A percentile compares a stretch with the other conserved stretches of the same genome.
phyloP scores from a whole-genome alignment of 1,140 invertebrate genomes.

The Scaptomyza hsui region DNA sequence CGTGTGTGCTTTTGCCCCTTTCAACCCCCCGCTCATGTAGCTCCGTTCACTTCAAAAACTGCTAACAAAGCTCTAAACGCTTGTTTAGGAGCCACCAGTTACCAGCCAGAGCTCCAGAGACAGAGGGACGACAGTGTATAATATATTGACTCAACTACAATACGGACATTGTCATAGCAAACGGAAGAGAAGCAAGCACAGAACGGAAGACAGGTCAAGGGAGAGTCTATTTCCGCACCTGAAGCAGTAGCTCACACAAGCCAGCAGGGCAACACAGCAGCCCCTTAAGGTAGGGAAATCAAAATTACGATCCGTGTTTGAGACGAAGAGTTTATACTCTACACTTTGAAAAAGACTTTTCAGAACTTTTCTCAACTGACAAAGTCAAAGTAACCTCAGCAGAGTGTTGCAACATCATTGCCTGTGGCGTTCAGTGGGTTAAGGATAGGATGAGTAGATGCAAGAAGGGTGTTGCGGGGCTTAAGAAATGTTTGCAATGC shows the following conservation, averaged over 20 bases:
- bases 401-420: neutral
- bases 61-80: constrained; percentile 79
- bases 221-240: constrained; percentile 78
- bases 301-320: neutral
- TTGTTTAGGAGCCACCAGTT: constrained; percentile 53
- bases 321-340: constrained; percentile 13
- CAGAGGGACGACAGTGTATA: constrained; percentile 72
- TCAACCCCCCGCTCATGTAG: neutral
- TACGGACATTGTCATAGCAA: constrained; percentile 77
- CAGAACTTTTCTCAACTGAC: neutral
- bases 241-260: constrained; percentile 51
- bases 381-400: neutral
- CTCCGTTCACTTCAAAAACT: constrained; percentile 66
- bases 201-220: constrained; percentile 71
- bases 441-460: neutral
- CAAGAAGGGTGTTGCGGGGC: neutral
- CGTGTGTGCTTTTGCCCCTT: too few species aligned
- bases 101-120: constrained; percentile 12
- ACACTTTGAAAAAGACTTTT: neutral
- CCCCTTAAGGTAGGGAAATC: constrained; percentile 20
- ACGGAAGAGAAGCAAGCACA: constrained; percentile 53
- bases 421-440: neutral
- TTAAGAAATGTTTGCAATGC: constrained; percentile 71
- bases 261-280: constrained; percentile 39
- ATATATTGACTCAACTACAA: constrained; percentile 81